Conservation (phyloP, 2,888 invertebrate genomes). For the Nysson spinosus region DNA sequence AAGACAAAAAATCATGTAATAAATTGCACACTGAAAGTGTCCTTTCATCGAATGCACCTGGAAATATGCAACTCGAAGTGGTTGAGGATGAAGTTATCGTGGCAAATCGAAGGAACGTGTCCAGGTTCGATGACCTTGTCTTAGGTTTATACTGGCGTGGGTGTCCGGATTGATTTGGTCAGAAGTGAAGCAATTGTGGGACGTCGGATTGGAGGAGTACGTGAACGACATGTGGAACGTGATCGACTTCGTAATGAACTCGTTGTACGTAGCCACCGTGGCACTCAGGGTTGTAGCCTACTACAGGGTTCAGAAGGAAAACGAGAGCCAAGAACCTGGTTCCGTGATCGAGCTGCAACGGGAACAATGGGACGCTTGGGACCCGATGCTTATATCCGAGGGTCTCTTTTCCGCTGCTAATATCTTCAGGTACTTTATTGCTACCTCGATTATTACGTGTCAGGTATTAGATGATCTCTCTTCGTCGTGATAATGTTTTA, state of each 20-base stretch:
- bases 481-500: no score
- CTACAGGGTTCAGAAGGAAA: slow-evolving; percentile 92
- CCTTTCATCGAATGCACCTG: no score
- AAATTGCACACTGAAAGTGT: no score
- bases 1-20: no score
- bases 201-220: slow-evolving; percentile 97
- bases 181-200: slow-evolving; percentile 99
- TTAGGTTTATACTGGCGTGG: slow-evolving; percentile 92
- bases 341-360: slow-evolving; percentile 84
- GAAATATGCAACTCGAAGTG: no score
- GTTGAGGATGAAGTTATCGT: not conserved
- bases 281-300: slow-evolving; percentile 96
- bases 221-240: slow-evolving; percentile 99
- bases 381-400: slow-evolving; percentile 97
- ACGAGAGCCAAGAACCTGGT: slow-evolving; percentile 82
- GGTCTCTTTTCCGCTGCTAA: slow-evolving; percentile 99
- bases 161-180: slow-evolving; percentile 98
- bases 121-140: not conserved
- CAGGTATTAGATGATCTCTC: no score
- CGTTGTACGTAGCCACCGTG: slow-evolving; percentile 97
- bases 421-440: slow-evolving; percentile 93
- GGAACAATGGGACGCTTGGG: slow-evolving; percentile 98
- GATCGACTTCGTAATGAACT: slow-evolving; percentile 98
- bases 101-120: not conserved
- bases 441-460: no score